A percentile compares a stretch with the other conserved stretches of the same genome.
Evolutionary conservation across 2,797 vertebrate species (phyloP).

Genomic region (Cephalopachus bancanus): DNA sequence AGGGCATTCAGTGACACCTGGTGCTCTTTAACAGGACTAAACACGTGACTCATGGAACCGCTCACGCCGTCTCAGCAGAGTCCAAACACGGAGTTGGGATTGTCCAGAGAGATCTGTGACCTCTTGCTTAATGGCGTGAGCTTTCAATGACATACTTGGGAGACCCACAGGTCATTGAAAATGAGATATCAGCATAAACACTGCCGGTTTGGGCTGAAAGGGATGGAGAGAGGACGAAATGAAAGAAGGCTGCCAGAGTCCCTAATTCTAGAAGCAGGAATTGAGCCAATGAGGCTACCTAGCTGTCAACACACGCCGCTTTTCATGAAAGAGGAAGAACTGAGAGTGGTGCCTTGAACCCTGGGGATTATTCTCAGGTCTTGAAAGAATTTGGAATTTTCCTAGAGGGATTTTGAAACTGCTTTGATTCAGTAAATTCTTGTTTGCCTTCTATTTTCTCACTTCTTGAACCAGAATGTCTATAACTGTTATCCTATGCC

Average conservation of each 20-base stretch:
- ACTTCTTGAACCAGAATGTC: not conserved
- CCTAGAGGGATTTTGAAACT: not conserved
- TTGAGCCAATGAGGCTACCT: not conserved
- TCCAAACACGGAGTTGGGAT: not conserved
- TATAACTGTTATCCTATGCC: not conserved
- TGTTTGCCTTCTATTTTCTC: not conserved
- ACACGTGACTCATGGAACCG: not conserved
- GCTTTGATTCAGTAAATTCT: not conserved
- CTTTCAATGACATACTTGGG: not conserved
- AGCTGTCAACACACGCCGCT: not conserved
- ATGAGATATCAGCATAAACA: not conserved
- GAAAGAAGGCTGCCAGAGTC: not conserved
- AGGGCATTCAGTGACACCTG: not conserved
- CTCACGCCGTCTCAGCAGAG: not conserved
- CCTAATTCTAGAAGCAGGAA: not conserved
- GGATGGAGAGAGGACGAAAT: not conserved
- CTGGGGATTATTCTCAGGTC: not conserved
- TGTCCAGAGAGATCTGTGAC: not conserved
- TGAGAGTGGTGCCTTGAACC: not conserved
- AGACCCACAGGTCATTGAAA: not conserved
- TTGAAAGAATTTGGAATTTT: slow-evolving; percentile 1
- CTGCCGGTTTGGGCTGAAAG: not conserved
- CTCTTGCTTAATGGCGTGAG: not conserved
- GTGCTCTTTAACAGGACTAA: not conserved
- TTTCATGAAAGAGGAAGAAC: not conserved